phyloP scores from a whole-genome alignment of 2,113 vertebrate genomes.

The Anthoscopus minutus region DNA sequence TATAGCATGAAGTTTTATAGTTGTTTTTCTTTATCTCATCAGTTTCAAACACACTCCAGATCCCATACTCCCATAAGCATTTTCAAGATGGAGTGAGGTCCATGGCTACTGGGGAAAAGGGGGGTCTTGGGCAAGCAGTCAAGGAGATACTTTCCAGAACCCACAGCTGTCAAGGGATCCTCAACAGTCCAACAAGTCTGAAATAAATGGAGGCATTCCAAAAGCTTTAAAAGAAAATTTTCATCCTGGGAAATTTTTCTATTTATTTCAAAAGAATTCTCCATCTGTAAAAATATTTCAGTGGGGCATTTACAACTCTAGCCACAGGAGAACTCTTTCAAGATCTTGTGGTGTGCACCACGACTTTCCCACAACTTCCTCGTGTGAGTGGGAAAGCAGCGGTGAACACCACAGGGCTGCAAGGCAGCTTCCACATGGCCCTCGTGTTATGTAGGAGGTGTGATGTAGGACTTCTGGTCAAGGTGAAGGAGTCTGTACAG shows the following conservation, averaged over 20 bases:
- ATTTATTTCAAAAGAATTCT: constrained; percentile 66
- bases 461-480: not conserved
- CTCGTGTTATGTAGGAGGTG: not conserved
- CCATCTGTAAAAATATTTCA: constrained; percentile 70
- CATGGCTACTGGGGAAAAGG: constrained; percentile 50
- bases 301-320: constrained; percentile 47
- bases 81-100: constrained; percentile 59
- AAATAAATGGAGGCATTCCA: constrained; percentile 59
- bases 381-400: not conserved
- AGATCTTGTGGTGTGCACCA: not conserved
- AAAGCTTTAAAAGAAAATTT: constrained; percentile 62
- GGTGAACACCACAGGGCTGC: not conserved
- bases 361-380: constrained; percentile 45
- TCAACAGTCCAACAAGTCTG: constrained; percentile 61
- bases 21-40: constrained; percentile 68
- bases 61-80: constrained; percentile 45
- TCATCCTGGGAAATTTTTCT: constrained; percentile 63
- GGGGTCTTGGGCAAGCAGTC: constrained; percentile 47
- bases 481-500: not conserved
- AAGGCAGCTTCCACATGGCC: not conserved
- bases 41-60: constrained; percentile 44
- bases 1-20: constrained; percentile 51
- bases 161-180: constrained; percentile 60
- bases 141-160: constrained; percentile 62
- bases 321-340: constrained; percentile 52